phyloP scores from a whole-genome alignment of 2,113 vertebrate genomes.

The Serinus canaria region DNA sequence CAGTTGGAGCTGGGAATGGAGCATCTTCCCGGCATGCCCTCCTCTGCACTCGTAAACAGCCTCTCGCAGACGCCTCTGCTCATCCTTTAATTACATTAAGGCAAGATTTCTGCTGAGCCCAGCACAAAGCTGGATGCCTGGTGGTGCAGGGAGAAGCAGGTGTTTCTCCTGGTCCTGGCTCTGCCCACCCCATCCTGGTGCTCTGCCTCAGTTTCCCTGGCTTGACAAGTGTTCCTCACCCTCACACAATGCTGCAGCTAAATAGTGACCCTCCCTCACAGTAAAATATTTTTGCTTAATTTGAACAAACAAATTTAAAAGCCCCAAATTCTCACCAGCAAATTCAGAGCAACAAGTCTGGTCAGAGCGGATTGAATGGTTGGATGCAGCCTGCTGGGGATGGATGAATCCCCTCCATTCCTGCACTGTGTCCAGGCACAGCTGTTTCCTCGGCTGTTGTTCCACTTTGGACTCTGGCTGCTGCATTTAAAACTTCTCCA shows the following conservation, averaged over 20 bases:
- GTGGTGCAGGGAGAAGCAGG: accelerated
- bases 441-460: not conserved
- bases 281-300: not conserved
- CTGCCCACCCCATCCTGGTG: not conserved
- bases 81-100: constrained; percentile 42
- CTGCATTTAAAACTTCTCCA: not conserved
- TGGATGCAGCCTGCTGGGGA: not conserved
- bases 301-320: not conserved
- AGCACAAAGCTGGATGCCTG: not conserved
- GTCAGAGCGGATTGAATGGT: accelerated
- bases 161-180: not conserved
- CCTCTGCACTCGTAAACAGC: not conserved
- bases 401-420: not conserved
- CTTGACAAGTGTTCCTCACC: not conserved
- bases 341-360: not conserved
- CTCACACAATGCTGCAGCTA: not conserved
- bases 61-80: not conserved
- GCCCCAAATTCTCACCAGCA: not conserved
- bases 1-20: not conserved
- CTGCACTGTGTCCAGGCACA: not conserved
- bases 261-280: not conserved
- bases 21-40: constrained; percentile 17
- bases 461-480: not conserved
- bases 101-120: constrained; percentile 28
- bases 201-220: not conserved